These are phyloP conservation scores for Seira sanloemensis DNA, from an alignment of 2,888 invertebrate genomes.

Conservation along the genomic window DNA sequence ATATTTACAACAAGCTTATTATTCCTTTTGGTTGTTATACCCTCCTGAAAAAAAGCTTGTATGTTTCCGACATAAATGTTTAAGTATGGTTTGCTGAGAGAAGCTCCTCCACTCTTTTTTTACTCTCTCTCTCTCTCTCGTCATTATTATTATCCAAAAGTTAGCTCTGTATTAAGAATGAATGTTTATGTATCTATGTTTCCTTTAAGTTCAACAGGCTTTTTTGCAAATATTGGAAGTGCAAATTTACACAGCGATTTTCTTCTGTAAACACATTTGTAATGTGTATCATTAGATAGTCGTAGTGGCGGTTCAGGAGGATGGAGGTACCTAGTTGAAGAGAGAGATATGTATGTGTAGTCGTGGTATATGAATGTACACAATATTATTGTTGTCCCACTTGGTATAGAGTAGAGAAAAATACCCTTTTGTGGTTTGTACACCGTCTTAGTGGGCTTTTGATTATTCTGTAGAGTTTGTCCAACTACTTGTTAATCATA, in stretches of 20 bases:
- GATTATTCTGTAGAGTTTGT: conserved; percentile 44
- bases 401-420: conserved; percentile 17
- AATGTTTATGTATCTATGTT: conserved; percentile 55
- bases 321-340: too few species aligned
- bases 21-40: conserved; percentile 56
- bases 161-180: conserved; percentile 58
- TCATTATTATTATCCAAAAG: conserved; percentile 56
- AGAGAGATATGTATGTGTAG: background rate
- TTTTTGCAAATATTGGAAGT: conserved; percentile 70
- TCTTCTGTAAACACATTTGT: conserved; percentile 67
- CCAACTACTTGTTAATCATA: conserved; percentile 53
- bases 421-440: conserved; percentile 37
- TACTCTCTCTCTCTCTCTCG: background rate
- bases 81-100: conserved; percentile 9
- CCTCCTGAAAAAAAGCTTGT: conserved; percentile 14
- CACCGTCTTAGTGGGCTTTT: conserved; percentile 51
- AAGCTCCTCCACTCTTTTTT: conserved; percentile 20
- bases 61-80: conserved; percentile 4
- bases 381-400: conserved; percentile 1
- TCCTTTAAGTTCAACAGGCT: conserved; percentile 69
- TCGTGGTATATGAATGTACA: conserved; percentile 3
- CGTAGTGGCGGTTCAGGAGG: background rate
- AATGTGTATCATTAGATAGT: conserved; percentile 61
- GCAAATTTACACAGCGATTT: conserved; percentile 70
- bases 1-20: conserved; percentile 66